These are phyloP conservation scores for Marronus borbonicus DNA, from an alignment of 2,888 invertebrate genomes.

Conservation along the genomic window DNA sequence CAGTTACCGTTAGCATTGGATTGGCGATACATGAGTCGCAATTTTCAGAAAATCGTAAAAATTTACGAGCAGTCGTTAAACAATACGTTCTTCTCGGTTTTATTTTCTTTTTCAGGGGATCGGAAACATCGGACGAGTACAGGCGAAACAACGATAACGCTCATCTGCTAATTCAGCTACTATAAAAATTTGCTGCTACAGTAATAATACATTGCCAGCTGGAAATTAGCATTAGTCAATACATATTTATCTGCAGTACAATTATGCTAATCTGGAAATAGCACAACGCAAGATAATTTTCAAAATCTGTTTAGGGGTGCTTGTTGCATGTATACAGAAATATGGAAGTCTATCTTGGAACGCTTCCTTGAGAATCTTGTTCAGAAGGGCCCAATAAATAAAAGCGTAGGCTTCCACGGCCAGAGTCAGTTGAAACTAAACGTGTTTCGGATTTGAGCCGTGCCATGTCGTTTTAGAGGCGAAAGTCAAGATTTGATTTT, in stretches of 20 bases:
- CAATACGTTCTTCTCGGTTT: constrained; percentile 39
- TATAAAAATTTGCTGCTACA: constrained; percentile 13
- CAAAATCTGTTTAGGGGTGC: too few relatives aligned
- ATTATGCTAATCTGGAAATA: too few relatives aligned
- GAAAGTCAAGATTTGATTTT: too few relatives aligned
- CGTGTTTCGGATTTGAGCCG: too few relatives aligned
- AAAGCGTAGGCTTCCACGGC: too few relatives aligned
- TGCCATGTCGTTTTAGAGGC: too few relatives aligned
- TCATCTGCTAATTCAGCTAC: constrained; percentile 1
- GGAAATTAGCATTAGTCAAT: neutral
- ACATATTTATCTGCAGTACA: neutral
- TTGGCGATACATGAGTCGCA: constrained; percentile 29
- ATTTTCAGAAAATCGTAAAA: constrained; percentile 41
- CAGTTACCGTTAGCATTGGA: constrained; percentile 32
- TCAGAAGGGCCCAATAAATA: too few relatives aligned
- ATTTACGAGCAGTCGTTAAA: constrained; percentile 42
- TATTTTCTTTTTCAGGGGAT: constrained; percentile 17
- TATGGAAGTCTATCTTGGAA: too few relatives aligned
- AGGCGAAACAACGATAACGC: constrained; percentile 1
- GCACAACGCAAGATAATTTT: too few relatives aligned
- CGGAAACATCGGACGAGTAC: neutral
- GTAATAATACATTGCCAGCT: neutral
- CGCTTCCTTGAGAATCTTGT: too few relatives aligned
- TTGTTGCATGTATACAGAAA: too few relatives aligned
- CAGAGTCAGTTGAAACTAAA: too few relatives aligned